Base-by-base conservation (phyloP, 2,888 invertebrate species). In the Nymphalis c-album region DNA sequence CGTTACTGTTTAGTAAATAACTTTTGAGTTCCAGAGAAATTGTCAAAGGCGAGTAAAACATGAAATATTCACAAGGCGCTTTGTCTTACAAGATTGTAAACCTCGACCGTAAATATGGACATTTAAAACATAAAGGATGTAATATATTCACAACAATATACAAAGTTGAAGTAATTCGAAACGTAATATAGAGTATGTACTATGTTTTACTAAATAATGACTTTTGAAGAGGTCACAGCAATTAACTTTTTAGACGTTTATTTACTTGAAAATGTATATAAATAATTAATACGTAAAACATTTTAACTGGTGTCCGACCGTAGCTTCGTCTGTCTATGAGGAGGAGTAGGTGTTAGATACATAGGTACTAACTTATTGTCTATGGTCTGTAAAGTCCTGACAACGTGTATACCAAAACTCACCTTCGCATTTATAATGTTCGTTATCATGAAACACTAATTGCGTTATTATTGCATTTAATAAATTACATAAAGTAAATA, bases 121-220 rank as follows among this genome's bases (percentile, higher is more conserved):
- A 86, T 88, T 90, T 85, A 85, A 86, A 85, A 86, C 77, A 88
- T 84, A 87, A 90, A 85, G 80, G 84, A 81, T 76, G 78, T 78
- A 40, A 40, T 40, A 76, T 77, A 26, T 47, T 65, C 17, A 31
- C 60, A 65, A 60, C 53, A 10, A 46, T 53, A 55, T 20, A 18
- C 35, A 35, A 46, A 40, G 55, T 55, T 31, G 35, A 5, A 57
- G 55, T 46, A 57, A 57, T 40, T 18, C 46, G 26, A 26, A 40
- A 22, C 18, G 10, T 17, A 45, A 20, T 55, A 57, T 7, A 5
- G 57, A 40, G 18, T 57, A n/a, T n/a, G n/a, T n/a, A 40, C 35
- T 57, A 18, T 57, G 10, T 57, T 57, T 18, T 10, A 6, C 22
- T 20, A 40, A 40, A 26, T 26, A 53, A 51, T 10, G n/a, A 20